Base-by-base conservation (phyloP, 2,113 vertebrate genomes). In the Cyphomyrus discorhynchus region DNA sequence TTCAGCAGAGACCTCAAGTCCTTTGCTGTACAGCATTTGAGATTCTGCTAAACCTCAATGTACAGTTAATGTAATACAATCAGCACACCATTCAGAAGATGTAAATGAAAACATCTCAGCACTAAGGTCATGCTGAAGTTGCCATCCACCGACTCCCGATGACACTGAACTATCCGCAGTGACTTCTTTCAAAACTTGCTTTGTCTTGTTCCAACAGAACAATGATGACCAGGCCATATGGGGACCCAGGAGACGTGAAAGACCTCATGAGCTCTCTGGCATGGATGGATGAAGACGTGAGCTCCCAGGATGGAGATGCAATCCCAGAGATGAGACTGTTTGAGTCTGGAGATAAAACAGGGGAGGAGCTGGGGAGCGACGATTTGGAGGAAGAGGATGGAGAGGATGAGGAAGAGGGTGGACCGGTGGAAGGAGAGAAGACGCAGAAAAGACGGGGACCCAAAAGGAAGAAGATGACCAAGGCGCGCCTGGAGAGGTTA, bases 401-500 rank as follows among this genome's bases (percentile, higher is more conserved):
- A 3, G 89, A 95, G 13, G 96, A 94, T 19, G 92, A 97, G 89
- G 93, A 94, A 3, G 89, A 95, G 17, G 96, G 94, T 24, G 92
- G 97, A 24, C 96, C 97, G 82, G 96, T 95, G 88, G 93, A 94
- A 0, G 96, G 96, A 89, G 97, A 96, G 70, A 94, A 95, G 3
- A 97, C 95, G 83, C 97, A 98, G 1, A 98, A 98, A 92, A 96
- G 98, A 74, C 96, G 98, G 84, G 98, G 98, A 24, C 98, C 98
- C 6, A 99, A 99, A 94, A 99, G 97, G 96, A 99, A 99, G 97
- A 99, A 98, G 92, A 98, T 99, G 98, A 98, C 98, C 88, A 99
- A 98, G 96, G 98, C 97, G 0, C 96, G 98, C 89, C 88, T 98
- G 92, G 98, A 99, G 92, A 90, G 98, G 88, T 98, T 99, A 93